Base-by-base conservation (phyloP, 2,888 invertebrate genomes). In the Idaea aversata region DNA sequence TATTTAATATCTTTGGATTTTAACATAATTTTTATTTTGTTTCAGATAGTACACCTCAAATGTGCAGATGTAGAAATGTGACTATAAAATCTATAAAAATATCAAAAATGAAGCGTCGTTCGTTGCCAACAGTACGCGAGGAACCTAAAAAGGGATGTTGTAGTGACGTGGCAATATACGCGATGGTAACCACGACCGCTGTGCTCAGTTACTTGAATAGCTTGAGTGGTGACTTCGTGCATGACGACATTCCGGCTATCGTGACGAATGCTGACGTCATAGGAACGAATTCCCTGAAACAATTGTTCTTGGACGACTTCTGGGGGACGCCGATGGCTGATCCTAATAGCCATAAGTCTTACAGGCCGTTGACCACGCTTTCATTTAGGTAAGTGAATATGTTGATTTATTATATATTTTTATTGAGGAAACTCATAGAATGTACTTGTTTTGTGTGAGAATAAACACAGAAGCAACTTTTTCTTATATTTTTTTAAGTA, bases 301-400 rank as follows among this genome's bases (percentile, higher is more conserved):
- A 95, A 76, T 88, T 96, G 73, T 94, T 97, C 77, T 86, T 94
- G 81, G 95, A 97, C 79, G 98, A 98, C 86, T 98, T 97, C 86
- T 98, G 97, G 98, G 97, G 97, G 0, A 96, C 95, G 69, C 95
- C 96, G 47, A 97, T 98, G 96, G 94, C 94, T 61, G 96, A 97
- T 82, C 92, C 94, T 61, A 94, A 94, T 81, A 97, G 97, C 76
- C 98, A 97, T 88, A 97, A 97, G 92, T 97, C 97, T 36, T 97
- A 97, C 88, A 91, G 97, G 76, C 97, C 98, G 36, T 88, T 98
- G 75, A 97, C 97, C 34, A 95, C 96, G 61, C 93, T 97, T 63
- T 96, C 97, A 62, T 98, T 98, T 93, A 95, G 97, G 97, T 97
- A 87, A 95, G 95, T 88, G 4, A n/a, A 65, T 66, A 68, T 57